Base-by-base conservation (phyloP, 2,797 vertebrate genomes). In the Pterois miles region DNA sequence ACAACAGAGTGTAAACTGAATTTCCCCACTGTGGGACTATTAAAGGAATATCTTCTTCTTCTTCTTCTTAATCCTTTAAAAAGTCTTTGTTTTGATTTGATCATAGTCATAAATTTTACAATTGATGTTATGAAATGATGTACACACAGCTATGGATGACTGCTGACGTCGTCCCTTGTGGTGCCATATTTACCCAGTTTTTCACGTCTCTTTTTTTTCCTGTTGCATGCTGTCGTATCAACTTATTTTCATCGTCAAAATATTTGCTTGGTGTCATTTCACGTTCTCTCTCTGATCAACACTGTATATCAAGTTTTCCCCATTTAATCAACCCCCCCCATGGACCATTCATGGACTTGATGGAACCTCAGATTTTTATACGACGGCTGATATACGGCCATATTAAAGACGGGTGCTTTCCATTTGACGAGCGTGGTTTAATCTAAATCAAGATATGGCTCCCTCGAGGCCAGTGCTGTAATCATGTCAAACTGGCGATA, bases 391-490 rank as follows among this genome's bases (percentile, higher is more conserved):
- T 92, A 81, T 93, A 93, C 62, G 8, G 79, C 46, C 52, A 14
- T 62, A 89, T 92, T 93, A 93, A 93, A 93, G 81, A 83, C 1
- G 60, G 82, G 81, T 74, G 88, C 88, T 92, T 89, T 92, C 82
- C 52, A 58, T 92, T 91, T 92, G 90, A 93, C 79, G 91, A 91
- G 91, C 68, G 20, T 3, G 77, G 79, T 92, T 94, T 92, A 94
- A 94, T 94, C 90, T 93, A 92, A 94, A 92, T 93, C 91, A 87
- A 91, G 92, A 92, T 87, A 91, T 53, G 81, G 65, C 58, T 81
- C 91, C 91, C 93, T 7, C 7, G 88, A 81, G 93, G 82, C 82
- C 36, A 23, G 23, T 62, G 89, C 86, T 85, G 92, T 90, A 92
- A 94, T 94, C 92, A 90, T 80, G 90, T 91, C 91, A 92, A 83